Evolutionary conservation across 92 coral and sea anemone genomes (phyloP), one percentile per base, ranked within the genome.

Genomic region (Porites divaricata): DNA sequence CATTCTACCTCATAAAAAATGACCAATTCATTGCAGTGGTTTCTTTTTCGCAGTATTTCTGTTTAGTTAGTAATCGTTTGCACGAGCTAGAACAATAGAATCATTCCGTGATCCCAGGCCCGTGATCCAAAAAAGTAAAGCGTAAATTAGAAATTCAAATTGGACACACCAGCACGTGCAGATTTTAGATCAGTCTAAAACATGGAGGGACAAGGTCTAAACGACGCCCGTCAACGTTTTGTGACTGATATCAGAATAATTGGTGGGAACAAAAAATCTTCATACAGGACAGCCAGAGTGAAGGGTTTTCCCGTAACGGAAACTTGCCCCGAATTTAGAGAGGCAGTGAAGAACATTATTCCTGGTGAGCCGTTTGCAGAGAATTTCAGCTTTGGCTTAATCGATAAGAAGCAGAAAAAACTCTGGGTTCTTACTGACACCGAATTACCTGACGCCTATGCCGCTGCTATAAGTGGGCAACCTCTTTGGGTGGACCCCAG

Each of bases 401-500:
- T 83, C 19, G 79, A 22, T 8, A 70, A 70, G 67, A 82, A 71
- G 51, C 64, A 82, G 13, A 79, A 64, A 35, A 52, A 64, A 35
- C 21, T 73, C n/a, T 83, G 87, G 87, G 79, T 73, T 7, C 9
- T 72, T 51, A 23, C 79, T 1, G 70, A 83, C 50, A 77, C n/a
- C 12, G 63, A 83, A 35, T 58, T 83, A 2, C 14, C 68, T 61
- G 80, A 83, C 13, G 80, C 72, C 45, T 35, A 35, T 35, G 45
- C 45, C 45, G 45, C 45, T 35, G 6, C 45, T 35, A 35, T 35
- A 35, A 61, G 21, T 20, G 87, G 87, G 20, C 79, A 83, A 57
- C 35, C 87, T 16, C 72, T 72, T 23, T 83, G 87, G 87, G 76
- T 83, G 50, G 87, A 72, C 69, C 87, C 87, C 66, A 52, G 67